These are phyloP conservation scores for Drosophila mimetica DNA, from an alignment of 2,888 invertebrate species.

Conservation along the genomic window DNA sequence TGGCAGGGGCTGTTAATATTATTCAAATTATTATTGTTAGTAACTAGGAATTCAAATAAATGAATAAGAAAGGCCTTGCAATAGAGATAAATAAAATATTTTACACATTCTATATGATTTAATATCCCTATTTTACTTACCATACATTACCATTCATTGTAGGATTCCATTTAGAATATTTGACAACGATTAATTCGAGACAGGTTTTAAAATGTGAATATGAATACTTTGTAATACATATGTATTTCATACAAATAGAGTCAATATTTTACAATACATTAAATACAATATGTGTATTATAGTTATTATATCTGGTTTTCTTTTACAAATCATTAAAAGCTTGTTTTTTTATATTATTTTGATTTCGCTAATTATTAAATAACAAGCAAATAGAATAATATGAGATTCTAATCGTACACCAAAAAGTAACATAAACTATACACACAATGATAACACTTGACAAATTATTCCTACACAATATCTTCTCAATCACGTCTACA, in stretches of 20 bases:
- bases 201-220: slow-evolving; percentile 8
- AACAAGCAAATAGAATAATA: slow-evolving; percentile 74
- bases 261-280: slow-evolving; percentile 78
- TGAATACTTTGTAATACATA: slow-evolving; percentile 58
- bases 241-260: slow-evolving; percentile 80
- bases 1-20: background rate
- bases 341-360: slow-evolving; percentile 62
- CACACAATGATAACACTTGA: slow-evolving; percentile 64
- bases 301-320: slow-evolving; percentile 49
- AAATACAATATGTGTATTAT: slow-evolving; percentile 64
- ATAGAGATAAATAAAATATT: no score
- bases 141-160: background rate
- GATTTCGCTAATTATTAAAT: slow-evolving; percentile 59
- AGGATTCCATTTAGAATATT: background rate
- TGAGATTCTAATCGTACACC: slow-evolving; percentile 50
- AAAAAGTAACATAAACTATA: slow-evolving; percentile 70
- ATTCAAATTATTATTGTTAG: background rate
- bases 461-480: slow-evolving; percentile 58
- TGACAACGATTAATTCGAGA: background rate
- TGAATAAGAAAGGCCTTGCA: no score
- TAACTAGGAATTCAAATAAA: no score
- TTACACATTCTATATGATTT: no score
- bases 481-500: slow-evolving; percentile 45
- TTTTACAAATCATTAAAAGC: slow-evolving; percentile 71
- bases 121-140: background rate